Evolutionary conservation across 2,888 invertebrate species (phyloP).

Genomic region (Schizotus pectinicornis): DNA sequence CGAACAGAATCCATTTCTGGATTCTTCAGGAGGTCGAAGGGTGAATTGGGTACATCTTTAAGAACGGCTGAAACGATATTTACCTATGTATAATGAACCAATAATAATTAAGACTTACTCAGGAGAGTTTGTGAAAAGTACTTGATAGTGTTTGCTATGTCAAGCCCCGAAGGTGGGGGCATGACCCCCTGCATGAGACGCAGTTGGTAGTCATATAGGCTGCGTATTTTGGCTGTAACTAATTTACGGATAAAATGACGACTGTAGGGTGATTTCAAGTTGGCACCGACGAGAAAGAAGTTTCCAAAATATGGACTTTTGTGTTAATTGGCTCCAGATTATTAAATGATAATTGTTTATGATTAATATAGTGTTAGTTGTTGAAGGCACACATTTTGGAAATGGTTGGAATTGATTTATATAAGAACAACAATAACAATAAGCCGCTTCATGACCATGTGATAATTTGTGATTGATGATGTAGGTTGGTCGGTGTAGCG

Average conservation of each 20-base stretch:
- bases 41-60: slow-evolving; percentile 94
- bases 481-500: background rate
- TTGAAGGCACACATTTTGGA: slow-evolving; percentile 14
- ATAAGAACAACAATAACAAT: no score
- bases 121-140: slow-evolving; percentile 97
- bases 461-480: background rate
- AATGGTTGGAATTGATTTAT: background rate
- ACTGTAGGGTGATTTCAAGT: background rate
- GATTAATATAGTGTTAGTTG: slow-evolving; percentile 11
- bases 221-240: slow-evolving; percentile 98
- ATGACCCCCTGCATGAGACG: slow-evolving; percentile 89
- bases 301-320: slow-evolving; percentile 17
- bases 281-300: slow-evolving; percentile 19
- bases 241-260: slow-evolving; percentile 34
- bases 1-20: slow-evolving; percentile 85
- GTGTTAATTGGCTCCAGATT: slow-evolving; percentile 3
- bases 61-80: slow-evolving; percentile 75
- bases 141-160: slow-evolving; percentile 96
- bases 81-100: slow-evolving; percentile 7
- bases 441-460: background rate
- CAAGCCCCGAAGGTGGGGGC: slow-evolving; percentile 92
- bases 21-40: slow-evolving; percentile 87
- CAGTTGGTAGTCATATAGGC: slow-evolving; percentile 94
- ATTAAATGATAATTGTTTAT: slow-evolving; percentile 5
- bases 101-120: slow-evolving; percentile 74